Conservation (phyloP, 2,113 vertebrate species). For the Sturnira hondurensis region DNA sequence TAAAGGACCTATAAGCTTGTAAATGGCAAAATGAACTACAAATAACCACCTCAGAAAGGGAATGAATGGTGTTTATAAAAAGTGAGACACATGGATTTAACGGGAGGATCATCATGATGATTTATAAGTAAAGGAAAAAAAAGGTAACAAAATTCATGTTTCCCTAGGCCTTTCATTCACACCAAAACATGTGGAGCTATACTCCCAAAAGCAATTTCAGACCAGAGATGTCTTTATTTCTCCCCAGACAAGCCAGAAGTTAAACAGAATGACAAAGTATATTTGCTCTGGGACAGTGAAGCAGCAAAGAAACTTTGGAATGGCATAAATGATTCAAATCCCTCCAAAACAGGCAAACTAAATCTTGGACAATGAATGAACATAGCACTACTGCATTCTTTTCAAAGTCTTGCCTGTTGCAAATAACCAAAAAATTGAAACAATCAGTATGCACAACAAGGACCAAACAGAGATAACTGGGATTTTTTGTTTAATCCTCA, state of each 20-base stretch:
- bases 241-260: constrained; percentile 60
- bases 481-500: neutral
- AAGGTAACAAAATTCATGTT: constrained; percentile 68
- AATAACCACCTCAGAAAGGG: constrained; percentile 53
- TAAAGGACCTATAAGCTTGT: constrained; percentile 48
- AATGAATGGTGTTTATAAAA: constrained; percentile 60
- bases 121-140: constrained; percentile 71
- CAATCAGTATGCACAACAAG: neutral
- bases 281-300: constrained; percentile 62
- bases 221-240: constrained; percentile 67
- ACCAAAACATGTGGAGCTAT: constrained; percentile 56
- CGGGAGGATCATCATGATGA: constrained; percentile 45
- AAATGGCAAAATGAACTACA: constrained; percentile 56
- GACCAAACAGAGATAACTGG: neutral
- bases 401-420: constrained; percentile 18
- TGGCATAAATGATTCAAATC: constrained; percentile 18
- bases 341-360: neutral
- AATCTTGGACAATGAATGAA: neutral
- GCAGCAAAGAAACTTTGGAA: constrained; percentile 47
- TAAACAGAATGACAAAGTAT: constrained; percentile 62
- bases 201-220: constrained; percentile 64
- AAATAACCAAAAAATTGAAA: constrained; percentile 35
- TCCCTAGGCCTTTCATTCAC: constrained; percentile 65
- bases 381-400: neutral
- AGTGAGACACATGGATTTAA: constrained; percentile 24